These are phyloP conservation scores for Rhodeus uyekii DNA, from an alignment of 2,797 vertebrate species.

Conservation along the genomic window DNA sequence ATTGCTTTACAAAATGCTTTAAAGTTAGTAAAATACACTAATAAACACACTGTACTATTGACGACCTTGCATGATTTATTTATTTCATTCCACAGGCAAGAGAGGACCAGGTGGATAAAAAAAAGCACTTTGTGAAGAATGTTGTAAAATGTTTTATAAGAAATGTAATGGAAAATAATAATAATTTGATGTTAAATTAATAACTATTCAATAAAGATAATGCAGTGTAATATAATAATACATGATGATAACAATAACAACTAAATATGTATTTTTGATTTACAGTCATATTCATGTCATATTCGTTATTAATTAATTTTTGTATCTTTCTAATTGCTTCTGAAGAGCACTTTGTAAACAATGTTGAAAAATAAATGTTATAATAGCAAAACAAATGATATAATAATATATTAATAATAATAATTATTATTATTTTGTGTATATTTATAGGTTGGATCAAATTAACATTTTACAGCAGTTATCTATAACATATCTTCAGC, in stretches of 20 bases:
- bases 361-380: background rate
- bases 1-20: too few relatives aligned
- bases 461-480: background rate
- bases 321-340: background rate
- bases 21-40: too few relatives aligned
- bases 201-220: background rate
- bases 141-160: background rate
- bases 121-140: background rate
- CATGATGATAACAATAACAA: background rate
- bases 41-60: too few relatives aligned
- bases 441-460: background rate
- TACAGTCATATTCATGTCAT: background rate
- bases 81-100: too few relatives aligned
- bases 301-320: background rate
- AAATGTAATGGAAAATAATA: background rate
- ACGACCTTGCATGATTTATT: too few relatives aligned
- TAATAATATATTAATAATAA: background rate
- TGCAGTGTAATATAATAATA: background rate
- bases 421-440: background rate
- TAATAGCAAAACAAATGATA: background rate
- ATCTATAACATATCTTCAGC: too few relatives aligned
- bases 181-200: background rate
- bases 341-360: background rate
- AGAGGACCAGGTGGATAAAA: too few relatives aligned
- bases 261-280: background rate